Evolutionary conservation across 2,113 vertebrate species (phyloP).

Genomic region (Taurulus bubalis): DNA sequence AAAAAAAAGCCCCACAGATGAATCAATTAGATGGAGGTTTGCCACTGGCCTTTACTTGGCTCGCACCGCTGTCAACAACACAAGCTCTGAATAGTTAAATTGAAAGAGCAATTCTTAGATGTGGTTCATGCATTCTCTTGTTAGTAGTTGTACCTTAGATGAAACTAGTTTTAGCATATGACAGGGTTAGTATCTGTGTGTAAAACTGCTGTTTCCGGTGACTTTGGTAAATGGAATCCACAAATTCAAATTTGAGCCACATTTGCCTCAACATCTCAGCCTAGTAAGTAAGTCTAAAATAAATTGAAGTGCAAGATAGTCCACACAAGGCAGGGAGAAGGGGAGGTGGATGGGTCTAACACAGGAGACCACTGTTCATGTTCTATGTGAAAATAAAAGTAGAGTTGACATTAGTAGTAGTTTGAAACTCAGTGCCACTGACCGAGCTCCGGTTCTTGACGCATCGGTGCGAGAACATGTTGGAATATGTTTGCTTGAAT

Average conservation of each 20-base stretch:
- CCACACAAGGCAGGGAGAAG: too few species aligned
- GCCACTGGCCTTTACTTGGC: conserved; percentile 17
- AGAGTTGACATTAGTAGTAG: background rate
- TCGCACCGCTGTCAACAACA: conserved; percentile 19
- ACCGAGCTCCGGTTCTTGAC: too few species aligned
- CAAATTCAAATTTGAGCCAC: background rate
- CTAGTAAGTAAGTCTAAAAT: background rate
- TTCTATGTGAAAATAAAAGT: background rate
- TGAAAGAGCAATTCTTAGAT: conserved; percentile 8
- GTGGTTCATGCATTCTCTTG: background rate
- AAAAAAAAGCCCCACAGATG: conserved; percentile 32
- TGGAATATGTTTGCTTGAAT: background rate
- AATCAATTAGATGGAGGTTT: conserved; percentile 40
- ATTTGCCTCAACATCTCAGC: background rate
- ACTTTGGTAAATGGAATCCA: background rate
- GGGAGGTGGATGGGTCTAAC: too few species aligned
- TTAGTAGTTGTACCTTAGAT: background rate
- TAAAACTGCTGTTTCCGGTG: background rate
- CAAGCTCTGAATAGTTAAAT: background rate
- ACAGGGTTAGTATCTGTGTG: background rate
- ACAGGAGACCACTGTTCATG: too few species aligned
- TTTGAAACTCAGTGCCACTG: too few species aligned
- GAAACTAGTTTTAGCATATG: background rate
- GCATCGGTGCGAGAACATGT: too few species aligned
- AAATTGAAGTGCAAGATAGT: background rate